A percentile compares a stretch with the other conserved stretches of the same genome.
Evolutionary conservation across 2,888 invertebrate species (phyloP).

Genomic region (Coronaproctus castanopsis): DNA sequence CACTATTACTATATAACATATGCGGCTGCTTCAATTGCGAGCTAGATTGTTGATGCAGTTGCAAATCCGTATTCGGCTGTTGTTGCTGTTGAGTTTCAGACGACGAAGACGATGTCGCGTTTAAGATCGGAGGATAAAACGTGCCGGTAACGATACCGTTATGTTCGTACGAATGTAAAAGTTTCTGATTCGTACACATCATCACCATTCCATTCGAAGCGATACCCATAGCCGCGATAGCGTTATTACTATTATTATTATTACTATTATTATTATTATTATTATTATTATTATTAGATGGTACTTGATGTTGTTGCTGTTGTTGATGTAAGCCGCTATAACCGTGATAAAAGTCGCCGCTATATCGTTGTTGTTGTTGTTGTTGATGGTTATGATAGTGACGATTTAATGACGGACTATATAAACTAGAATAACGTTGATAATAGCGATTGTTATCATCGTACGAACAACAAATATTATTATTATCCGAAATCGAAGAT

Average conservation of each 20-base stretch:
- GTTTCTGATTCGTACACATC: conserved; percentile 60
- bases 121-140: conserved; percentile 70
- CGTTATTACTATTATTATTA: conserved; percentile 10
- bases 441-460: too few relatives aligned
- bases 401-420: too few relatives aligned
- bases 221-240: conserved; percentile 60
- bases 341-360: too few relatives aligned
- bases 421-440: too few relatives aligned
- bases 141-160: conserved; percentile 36
- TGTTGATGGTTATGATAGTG: too few relatives aligned
- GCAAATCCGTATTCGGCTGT: conserved; percentile 28
- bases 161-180: conserved; percentile 36
- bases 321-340: conserved; percentile 6
- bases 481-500: too few relatives aligned
- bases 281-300: too few relatives aligned
- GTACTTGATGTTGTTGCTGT: conserved; percentile 10
- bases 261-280: too few relatives aligned
- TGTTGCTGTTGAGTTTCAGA: conserved; percentile 48
- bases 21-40: conserved; percentile 12
- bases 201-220: conserved; percentile 69
- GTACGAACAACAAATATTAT: too few relatives aligned
- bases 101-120: conserved; percentile 25
- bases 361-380: too few relatives aligned
- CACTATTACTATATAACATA: too few relatives aligned
- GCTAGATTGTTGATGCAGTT: conserved; percentile 9